These are phyloP conservation scores for Cryptotermes secundus DNA, from an alignment of 1,140 invertebrate genomes.

Conservation along the genomic window DNA sequence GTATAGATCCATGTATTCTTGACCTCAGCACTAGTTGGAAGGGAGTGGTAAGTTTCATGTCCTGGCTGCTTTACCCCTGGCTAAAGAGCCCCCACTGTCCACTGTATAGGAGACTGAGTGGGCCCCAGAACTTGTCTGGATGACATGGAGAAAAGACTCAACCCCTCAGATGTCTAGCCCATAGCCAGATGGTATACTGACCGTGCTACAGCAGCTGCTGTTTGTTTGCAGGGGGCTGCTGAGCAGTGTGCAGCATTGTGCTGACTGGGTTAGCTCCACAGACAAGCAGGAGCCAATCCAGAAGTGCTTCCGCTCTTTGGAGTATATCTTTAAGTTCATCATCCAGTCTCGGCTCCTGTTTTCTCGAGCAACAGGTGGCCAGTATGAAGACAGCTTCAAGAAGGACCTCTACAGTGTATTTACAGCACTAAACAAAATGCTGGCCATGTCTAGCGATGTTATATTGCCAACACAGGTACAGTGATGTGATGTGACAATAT, in stretches of 20 bases:
- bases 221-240: slow-evolving; percentile 66
- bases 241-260: slow-evolving; percentile 87
- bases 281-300: slow-evolving; percentile 86
- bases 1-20: no score
- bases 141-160: no score
- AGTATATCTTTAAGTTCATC: slow-evolving; percentile 94
- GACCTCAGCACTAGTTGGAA: no score
- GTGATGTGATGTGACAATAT: no score
- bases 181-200: no score
- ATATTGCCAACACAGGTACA: slow-evolving; percentile 77
- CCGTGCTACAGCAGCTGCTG: no score
- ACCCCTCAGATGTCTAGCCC: no score
- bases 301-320: slow-evolving; percentile 86
- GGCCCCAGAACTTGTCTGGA: no score
- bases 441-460: slow-evolving; percentile 67
- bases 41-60: no score
- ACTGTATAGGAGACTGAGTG: no score
- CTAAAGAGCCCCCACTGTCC: no score
- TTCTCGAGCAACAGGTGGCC: slow-evolving; percentile 80
- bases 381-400: slow-evolving; percentile 83
- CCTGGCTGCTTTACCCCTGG: no score
- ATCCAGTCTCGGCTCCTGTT: slow-evolving; percentile 89
- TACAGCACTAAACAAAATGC: slow-evolving; percentile 71
- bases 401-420: slow-evolving; percentile 75
- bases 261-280: slow-evolving; percentile 79